Conservation (phyloP, 2,888 invertebrate genomes). For the Archips crataeganus region DNA sequence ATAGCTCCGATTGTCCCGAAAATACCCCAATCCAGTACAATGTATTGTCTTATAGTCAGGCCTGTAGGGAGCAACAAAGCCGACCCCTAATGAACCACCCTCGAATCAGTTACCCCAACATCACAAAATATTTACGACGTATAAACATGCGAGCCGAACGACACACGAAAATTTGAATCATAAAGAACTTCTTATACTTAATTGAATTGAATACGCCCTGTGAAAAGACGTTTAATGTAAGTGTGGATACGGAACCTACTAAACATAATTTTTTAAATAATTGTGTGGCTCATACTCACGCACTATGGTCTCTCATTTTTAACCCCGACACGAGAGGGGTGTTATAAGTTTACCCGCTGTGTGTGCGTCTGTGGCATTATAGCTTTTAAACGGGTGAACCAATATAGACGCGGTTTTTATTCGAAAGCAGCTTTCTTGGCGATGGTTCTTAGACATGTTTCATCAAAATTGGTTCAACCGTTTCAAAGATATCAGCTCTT, state of each 20-base stretch:
- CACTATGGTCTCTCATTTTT: background rate
- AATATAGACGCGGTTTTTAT: too few species aligned
- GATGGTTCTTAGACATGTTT: too few species aligned
- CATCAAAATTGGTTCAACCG: too few species aligned
- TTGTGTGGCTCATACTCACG: background rate
- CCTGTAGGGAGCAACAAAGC: slow-evolving; percentile 52
- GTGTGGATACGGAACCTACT: slow-evolving; percentile 2
- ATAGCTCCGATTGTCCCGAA: background rate
- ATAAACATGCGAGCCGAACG: slow-evolving; percentile 67
- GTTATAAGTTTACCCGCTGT: too few species aligned
- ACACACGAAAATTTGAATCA: slow-evolving; percentile 54
- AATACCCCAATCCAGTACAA: background rate
- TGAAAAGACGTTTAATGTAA: slow-evolving; percentile 8
- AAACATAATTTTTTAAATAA: background rate
- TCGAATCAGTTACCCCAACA: slow-evolving; percentile 59
- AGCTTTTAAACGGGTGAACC: too few species aligned
- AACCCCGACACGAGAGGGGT: too few species aligned
- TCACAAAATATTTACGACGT: slow-evolving; percentile 67
- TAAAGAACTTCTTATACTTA: slow-evolving; percentile 46
- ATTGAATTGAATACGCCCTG: slow-evolving; percentile 20
- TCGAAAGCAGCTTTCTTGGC: too few species aligned
- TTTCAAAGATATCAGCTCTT: too few species aligned
- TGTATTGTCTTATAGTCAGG: background rate
- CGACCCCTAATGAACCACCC: slow-evolving; percentile 58
- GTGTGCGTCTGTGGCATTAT: too few species aligned